phyloP scores from a whole-genome alignment of 64 coral and sea anemone genomes.

The Astreopora myriophthalma region DNA sequence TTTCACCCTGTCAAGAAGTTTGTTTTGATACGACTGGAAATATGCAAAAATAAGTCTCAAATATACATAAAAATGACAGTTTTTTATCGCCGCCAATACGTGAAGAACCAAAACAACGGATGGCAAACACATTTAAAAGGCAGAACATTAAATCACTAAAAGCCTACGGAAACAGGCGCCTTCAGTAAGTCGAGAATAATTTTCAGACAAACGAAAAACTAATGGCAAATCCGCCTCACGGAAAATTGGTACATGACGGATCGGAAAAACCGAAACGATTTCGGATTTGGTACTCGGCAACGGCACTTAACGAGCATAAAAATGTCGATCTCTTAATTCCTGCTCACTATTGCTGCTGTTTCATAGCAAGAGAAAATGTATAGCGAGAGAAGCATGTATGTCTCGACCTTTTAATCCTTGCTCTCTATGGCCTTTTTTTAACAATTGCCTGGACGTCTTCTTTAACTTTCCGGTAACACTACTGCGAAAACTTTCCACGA shows the following conservation, averaged over 20 bases:
- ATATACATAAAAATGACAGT: conserved; percentile 27
- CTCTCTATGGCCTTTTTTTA: too few relatives aligned
- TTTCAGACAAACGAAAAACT: background rate
- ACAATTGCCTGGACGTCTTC: too few relatives aligned
- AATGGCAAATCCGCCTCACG: too few relatives aligned
- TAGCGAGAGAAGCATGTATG: too few relatives aligned
- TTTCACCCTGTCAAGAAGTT: background rate
- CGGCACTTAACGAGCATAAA: background rate
- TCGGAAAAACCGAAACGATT: background rate
- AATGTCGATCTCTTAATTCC: background rate
- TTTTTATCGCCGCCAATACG: background rate
- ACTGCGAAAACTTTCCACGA: too few relatives aligned
- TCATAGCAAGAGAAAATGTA: background rate
- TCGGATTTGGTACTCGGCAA: background rate
- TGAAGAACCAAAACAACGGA: background rate
- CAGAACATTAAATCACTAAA: background rate
- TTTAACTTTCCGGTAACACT: too few relatives aligned
- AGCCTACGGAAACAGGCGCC: background rate
- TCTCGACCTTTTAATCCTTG: too few relatives aligned
- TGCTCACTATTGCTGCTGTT: background rate
- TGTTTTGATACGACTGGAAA: background rate
- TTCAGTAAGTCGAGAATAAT: background rate
- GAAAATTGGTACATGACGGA: too few relatives aligned
- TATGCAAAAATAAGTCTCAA: conserved; percentile 26
- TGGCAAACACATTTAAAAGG: background rate